Conservation (phyloP, 2,113 vertebrate genomes). For the Leptobrachium ailaonicum region DNA sequence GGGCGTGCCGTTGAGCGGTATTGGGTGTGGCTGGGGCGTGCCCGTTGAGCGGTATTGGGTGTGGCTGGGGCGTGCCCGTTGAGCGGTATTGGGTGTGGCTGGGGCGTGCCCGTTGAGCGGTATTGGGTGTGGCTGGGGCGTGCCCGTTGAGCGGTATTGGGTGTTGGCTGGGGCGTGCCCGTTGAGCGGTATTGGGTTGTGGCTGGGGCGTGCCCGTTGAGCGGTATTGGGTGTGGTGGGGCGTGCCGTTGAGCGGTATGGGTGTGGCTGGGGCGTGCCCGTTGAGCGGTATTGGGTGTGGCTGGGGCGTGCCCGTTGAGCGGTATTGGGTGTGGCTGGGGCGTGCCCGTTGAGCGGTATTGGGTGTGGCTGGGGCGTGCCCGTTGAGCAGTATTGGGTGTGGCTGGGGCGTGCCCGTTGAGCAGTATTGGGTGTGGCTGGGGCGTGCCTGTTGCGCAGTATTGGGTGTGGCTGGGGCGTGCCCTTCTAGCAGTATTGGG, state of each 20-base stretch:
- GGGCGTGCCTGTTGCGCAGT: constrained; percentile 70
- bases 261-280: constrained; percentile 80
- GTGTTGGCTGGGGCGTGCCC: constrained; percentile 96
- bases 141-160: constrained; percentile 88
- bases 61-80: background rate
- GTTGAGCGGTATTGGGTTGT: too few relatives aligned
- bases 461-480: constrained; percentile 87
- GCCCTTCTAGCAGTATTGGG: too few relatives aligned
- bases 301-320: too few relatives aligned
- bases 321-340: constrained; percentile 96
- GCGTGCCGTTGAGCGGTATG: constrained; percentile 71
- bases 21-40: too few relatives aligned
- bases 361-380: constrained; percentile 55
- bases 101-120: constrained; percentile 54
- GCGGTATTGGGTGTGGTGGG: too few relatives aligned
- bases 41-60: too few relatives aligned
- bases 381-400: too few relatives aligned
- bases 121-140: too few relatives aligned
- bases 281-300: too few relatives aligned
- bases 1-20: too few relatives aligned
- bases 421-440: constrained; percentile 94
- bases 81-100: constrained; percentile 90
- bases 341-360: too few relatives aligned
- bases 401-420: constrained; percentile 81
- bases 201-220: constrained; percentile 45